Evolutionary conservation across 2,888 invertebrate genomes (phyloP).

Genomic region (Caradrina clavipalpis): DNA sequence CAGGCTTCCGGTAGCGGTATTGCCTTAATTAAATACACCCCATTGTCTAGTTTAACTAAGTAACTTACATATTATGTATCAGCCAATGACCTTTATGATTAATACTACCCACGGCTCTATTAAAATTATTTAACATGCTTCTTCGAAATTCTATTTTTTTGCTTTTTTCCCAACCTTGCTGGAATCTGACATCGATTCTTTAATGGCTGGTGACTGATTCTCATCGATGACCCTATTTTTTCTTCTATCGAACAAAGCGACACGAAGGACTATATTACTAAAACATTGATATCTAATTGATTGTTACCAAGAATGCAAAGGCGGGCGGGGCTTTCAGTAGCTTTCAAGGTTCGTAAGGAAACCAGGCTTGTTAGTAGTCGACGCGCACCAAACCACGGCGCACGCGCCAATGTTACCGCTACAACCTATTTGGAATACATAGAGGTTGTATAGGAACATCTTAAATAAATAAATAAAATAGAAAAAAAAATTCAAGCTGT

Average conservation of each 20-base stretch:
- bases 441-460: constrained; percentile 82
- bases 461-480: constrained; percentile 50
- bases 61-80: constrained; percentile 7
- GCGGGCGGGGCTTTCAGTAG: constrained; percentile 84
- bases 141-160: constrained; percentile 42
- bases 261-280: constrained; percentile 62
- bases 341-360: constrained; percentile 83
- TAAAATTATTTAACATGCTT: constrained; percentile 34
- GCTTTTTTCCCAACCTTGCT: constrained; percentile 47
- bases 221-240: constrained; percentile 58
- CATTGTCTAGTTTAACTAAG: constrained; percentile 26
- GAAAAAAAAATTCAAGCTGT: constrained; percentile 45
- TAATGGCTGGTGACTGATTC: constrained; percentile 46
- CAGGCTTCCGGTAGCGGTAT: constrained; percentile 43
- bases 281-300: constrained; percentile 67
- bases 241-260: constrained; percentile 51
- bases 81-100: constrained; percentile 40
- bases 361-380: constrained; percentile 77
- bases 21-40: constrained; percentile 13
- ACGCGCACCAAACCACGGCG: constrained; percentile 78
- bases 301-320: constrained; percentile 73
- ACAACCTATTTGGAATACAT: constrained; percentile 82
- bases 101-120: constrained; percentile 1
- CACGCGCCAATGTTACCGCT: constrained; percentile 82
- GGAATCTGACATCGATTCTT: constrained; percentile 48